Evolutionary conservation across 2,888 invertebrate genomes (phyloP).

Genomic region (Drosophila anceps): DNA sequence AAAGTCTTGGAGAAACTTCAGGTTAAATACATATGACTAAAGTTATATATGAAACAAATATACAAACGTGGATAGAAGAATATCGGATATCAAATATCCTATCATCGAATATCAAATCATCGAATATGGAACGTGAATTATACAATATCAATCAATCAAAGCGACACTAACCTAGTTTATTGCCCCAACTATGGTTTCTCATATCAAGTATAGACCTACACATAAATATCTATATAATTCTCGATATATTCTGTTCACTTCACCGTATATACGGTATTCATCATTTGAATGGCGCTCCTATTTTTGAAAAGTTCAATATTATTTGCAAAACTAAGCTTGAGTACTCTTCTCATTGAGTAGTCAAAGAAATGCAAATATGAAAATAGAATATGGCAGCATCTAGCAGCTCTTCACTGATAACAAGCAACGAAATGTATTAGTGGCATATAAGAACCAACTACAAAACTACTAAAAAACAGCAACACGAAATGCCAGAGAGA

Average conservation of each 20-base stretch:
- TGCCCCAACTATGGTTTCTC: no score
- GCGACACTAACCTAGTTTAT: no score
- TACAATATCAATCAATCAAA: no score
- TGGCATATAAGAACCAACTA: conserved; percentile 6
- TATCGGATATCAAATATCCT: no score
- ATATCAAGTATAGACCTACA: no score
- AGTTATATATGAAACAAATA: no score
- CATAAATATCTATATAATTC: neutral
- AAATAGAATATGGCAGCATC: conserved; percentile 62
- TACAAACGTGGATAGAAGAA: no score
- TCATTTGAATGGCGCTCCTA: neutral
- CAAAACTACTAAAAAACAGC: conserved; percentile 12
- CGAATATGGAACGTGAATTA: no score
- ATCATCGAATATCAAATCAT: no score
- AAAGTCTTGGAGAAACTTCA: no score
- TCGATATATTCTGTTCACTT: neutral
- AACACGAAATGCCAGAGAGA: neutral
- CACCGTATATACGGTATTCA: neutral
- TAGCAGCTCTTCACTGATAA: conserved; percentile 41
- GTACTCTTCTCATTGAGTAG: conserved; percentile 36
- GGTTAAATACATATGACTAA: no score
- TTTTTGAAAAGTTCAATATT: conserved; percentile 25
- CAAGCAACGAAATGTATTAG: conserved; percentile 9
- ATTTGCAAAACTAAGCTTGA: conserved; percentile 32
- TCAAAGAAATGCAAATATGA: conserved; percentile 62